These are phyloP conservation scores for Nothocercus julius DNA, from an alignment of 2,113 vertebrate species.

Conservation along the genomic window DNA sequence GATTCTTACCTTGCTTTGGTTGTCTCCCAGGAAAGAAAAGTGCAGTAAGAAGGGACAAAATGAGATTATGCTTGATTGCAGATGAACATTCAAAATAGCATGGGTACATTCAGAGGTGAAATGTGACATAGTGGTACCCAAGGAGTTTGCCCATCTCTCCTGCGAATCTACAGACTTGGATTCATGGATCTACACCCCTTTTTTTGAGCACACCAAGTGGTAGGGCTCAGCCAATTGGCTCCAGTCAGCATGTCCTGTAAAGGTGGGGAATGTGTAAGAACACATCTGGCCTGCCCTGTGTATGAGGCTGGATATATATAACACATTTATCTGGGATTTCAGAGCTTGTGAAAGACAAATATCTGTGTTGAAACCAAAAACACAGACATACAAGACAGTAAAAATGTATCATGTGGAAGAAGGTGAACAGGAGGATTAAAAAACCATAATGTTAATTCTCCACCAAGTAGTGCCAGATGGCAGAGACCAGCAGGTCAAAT, in stretches of 20 bases:
- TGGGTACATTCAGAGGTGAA: not conserved
- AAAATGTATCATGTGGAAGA: not conserved
- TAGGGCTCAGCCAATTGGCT: not conserved
- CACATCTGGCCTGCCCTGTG: not conserved
- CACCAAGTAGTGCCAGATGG: constrained; percentile 6
- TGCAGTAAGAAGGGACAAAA: not conserved
- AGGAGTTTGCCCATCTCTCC: not conserved
- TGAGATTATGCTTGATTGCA: not conserved
- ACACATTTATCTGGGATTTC: not conserved
- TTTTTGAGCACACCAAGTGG: not conserved
- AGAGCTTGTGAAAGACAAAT: not conserved
- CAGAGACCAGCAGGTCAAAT: not conserved
- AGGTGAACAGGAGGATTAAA: not conserved
- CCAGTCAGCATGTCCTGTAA: not conserved
- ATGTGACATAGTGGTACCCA: not conserved
- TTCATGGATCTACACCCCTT: not conserved
- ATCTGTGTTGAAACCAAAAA: not conserved
- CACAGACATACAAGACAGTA: not conserved
- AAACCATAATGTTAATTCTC: not conserved
- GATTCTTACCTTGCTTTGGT: not conserved
- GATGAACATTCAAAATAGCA: not conserved
- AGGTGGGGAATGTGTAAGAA: not conserved
- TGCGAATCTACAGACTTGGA: not conserved
- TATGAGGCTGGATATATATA: not conserved
- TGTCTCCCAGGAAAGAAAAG: not conserved